Evolutionary conservation across 2,797 vertebrate genomes (phyloP).

Genomic region (Podargus strigoides): DNA sequence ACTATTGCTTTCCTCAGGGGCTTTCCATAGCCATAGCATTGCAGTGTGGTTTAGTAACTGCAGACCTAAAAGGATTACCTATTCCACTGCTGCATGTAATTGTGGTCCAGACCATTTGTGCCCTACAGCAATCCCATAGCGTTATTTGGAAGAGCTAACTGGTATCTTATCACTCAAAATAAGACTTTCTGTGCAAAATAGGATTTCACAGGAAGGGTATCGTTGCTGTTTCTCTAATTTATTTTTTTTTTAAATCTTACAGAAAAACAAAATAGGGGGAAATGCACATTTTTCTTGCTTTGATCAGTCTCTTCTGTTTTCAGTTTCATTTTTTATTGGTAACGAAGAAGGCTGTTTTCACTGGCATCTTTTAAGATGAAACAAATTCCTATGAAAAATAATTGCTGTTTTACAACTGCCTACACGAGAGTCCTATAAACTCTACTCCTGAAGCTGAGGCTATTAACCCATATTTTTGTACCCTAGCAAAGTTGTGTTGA

Average conservation of each 20-base stretch:
- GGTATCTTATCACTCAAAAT: not conserved
- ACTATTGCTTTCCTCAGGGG: not conserved
- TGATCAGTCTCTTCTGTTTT: not conserved
- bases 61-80: not conserved
- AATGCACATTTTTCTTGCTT: not conserved
- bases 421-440: not conserved
- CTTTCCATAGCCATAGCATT: not conserved
- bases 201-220: not conserved
- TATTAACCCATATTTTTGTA: slow-evolving; percentile 22
- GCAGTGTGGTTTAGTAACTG: not conserved
- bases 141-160: not conserved
- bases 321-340: not conserved
- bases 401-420: slow-evolving; percentile 19
- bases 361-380: not conserved
- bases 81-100: not conserved
- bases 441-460: not conserved
- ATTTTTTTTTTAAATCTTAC: not conserved
- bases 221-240: not conserved
- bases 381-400: slow-evolving; percentile 24
- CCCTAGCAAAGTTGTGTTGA: not conserved
- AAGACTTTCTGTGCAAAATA: not conserved
- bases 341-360: not conserved
- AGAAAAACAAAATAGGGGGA: not conserved
- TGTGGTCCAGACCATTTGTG: not conserved
- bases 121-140: not conserved